Evolutionary conservation across 2,113 vertebrate genomes (phyloP).

Genomic region (Hippocampus barbouri): DNA sequence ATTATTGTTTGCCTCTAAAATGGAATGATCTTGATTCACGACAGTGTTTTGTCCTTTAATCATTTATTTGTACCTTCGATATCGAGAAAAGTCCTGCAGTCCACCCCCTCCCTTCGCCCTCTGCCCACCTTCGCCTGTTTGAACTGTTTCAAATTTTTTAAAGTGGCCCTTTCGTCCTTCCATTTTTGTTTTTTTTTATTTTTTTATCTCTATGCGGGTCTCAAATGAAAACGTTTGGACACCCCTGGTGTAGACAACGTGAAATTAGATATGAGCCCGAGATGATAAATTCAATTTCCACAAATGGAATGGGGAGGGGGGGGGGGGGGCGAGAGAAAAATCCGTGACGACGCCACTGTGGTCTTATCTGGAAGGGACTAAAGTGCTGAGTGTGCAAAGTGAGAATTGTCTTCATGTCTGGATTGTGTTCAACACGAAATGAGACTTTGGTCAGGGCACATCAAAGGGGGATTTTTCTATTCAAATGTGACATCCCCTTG

Average conservation of each 20-base stretch:
- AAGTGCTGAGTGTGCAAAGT: background rate
- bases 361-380: constrained; percentile 1
- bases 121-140: too few relatives aligned
- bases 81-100: too few relatives aligned
- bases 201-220: too few relatives aligned
- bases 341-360: background rate
- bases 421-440: background rate
- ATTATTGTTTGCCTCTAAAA: too few relatives aligned
- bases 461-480: background rate
- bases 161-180: background rate
- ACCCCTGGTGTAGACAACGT: background rate
- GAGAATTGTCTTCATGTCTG: background rate
- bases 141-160: too few relatives aligned
- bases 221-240: too few relatives aligned
- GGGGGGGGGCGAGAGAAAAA: background rate
- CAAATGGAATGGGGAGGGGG: background rate
- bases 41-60: too few relatives aligned
- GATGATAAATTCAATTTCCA: background rate
- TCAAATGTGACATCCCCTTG: background rate
- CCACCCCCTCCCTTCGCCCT: too few relatives aligned
- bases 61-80: too few relatives aligned
- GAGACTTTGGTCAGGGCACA: background rate
- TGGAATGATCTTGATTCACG: too few relatives aligned
- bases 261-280: background rate
- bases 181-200: background rate